Evolutionary conservation across 2,113 vertebrate species (phyloP), one percentile per base, ranked within the genome.

Genomic region (Speoplatyrhinus poulsoni): DNA sequence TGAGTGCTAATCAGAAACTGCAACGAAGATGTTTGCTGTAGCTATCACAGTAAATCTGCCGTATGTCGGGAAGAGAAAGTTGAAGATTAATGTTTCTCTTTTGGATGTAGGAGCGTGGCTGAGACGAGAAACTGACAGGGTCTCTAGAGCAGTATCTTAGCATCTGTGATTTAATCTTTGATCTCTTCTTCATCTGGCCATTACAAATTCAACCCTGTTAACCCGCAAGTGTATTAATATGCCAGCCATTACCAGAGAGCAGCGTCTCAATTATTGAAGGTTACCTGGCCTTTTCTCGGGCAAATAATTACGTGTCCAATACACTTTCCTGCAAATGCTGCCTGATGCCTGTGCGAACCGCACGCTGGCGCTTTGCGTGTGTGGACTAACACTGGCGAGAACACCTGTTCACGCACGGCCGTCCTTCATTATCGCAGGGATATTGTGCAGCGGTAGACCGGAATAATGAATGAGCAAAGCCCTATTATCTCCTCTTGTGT

Each of bases 41-140:
- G 62, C 48, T 65, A 17, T 33, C 41, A 13, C 61, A 53, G 0
- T 9, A 63, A 1, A 57, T 19, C 76, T 69, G 66, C 3, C 3
- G 46, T 70, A 60, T 79, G 6, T 54, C 48, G 13, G 53, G 61
- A 60, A 69, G 62, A 64, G 0, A 72, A 67, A 63, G 15, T 69
- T 73, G 69, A 59, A 53, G 68, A 76, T 73, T 10, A 60, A 72
- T 62, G 67, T 8, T 26, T 57, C 19, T 54, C 4, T 46, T 68
- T 65, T 65, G 55, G 32, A 5, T 1, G 52, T 52, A 5, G 52
- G 5, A 54, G 52, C 13, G 26, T 32, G 12, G 6, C 9, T 12
- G 11, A 7, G 12, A 17, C 9, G 32, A 11, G 32, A 19, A 10
- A 32, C 19, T 33, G 32, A 32, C 17, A 11, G 4, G 16, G 55